These are phyloP conservation scores for Chelmon rostratus DNA, from an alignment of 2,797 vertebrate species.

Conservation along the genomic window DNA sequence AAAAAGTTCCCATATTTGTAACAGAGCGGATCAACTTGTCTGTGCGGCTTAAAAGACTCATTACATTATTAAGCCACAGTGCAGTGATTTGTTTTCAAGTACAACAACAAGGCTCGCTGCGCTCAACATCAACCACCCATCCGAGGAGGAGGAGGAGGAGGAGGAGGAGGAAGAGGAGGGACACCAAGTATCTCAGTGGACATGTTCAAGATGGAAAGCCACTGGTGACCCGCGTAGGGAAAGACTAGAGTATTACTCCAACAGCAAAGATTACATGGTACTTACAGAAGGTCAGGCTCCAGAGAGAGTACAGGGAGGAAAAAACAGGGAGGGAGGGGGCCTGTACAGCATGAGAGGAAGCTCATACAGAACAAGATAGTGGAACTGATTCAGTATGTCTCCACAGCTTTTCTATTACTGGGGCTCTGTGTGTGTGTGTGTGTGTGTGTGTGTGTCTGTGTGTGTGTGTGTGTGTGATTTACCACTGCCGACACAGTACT, in stretches of 20 bases:
- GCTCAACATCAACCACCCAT: slow-evolving; percentile 57
- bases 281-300: slow-evolving; percentile 67
- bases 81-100: slow-evolving; percentile 78
- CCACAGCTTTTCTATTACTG: slow-evolving; percentile 40
- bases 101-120: slow-evolving; percentile 71
- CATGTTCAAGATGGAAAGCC: slow-evolving; percentile 72
- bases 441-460: no score
- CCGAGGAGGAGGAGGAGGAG: rapidly evolving
- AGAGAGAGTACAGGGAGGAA: slow-evolving; percentile 35
- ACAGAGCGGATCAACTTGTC: slow-evolving; percentile 82
- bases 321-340: background rate
- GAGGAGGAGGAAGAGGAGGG: background rate
- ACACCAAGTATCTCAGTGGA: slow-evolving; percentile 62
- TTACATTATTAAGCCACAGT: slow-evolving; percentile 78
- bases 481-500: background rate
- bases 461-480: slow-evolving; percentile 19
- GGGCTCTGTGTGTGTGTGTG: background rate
- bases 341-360: slow-evolving; percentile 23
- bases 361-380: slow-evolving; percentile 34
- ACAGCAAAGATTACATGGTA: slow-evolving; percentile 78
- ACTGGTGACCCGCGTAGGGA: slow-evolving; percentile 66
- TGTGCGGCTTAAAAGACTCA: slow-evolving; percentile 76
- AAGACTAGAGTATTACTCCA: slow-evolving; percentile 67
- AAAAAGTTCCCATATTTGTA: slow-evolving; percentile 80
- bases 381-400: slow-evolving; percentile 43